A percentile compares a stretch with the other conserved stretches of the same genome.
phyloP scores from a whole-genome alignment of 2,797 vertebrate species.

The Taeniopygia guttata region DNA sequence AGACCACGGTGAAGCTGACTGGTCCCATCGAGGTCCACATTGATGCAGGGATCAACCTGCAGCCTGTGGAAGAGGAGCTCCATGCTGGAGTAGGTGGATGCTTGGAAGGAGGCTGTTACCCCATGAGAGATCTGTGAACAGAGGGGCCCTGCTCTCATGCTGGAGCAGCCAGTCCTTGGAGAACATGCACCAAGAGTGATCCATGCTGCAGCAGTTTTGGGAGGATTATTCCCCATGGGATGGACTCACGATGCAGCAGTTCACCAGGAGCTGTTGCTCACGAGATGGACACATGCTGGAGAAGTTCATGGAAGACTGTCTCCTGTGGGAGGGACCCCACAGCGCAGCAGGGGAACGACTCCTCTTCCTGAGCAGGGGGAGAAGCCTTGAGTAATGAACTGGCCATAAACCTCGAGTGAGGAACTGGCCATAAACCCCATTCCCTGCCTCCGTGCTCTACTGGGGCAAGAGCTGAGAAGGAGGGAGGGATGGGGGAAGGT shows the following conservation, averaged over 20 bases:
- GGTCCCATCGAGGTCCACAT: accelerated
- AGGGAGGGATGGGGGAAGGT: neutral
- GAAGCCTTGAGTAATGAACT: neutral
- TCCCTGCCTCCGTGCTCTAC: neutral
- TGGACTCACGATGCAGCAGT: neutral
- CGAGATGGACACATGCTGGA: accelerated
- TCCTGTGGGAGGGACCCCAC: neutral
- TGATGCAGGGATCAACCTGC: neutral
- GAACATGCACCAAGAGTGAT: neutral
- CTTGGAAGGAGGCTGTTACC: neutral
- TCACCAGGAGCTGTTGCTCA: neutral
- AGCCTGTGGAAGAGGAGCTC: neutral
- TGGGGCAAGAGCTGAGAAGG: neutral
- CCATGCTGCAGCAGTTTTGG: neutral
- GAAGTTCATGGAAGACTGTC: neutral
- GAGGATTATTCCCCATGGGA: neutral
- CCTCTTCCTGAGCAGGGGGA: neutral
- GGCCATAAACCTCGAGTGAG: neutral
- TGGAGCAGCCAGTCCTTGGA: neutral
- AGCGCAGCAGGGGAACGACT: neutral
- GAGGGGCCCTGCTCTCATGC: neutral
- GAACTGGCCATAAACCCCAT: neutral
- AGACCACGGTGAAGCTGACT: neutral
- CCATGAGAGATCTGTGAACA: neutral
- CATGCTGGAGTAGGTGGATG: too few relatives aligned